Base-by-base conservation (phyloP, 1,140 invertebrate genomes). In the Papilio dardanus region DNA sequence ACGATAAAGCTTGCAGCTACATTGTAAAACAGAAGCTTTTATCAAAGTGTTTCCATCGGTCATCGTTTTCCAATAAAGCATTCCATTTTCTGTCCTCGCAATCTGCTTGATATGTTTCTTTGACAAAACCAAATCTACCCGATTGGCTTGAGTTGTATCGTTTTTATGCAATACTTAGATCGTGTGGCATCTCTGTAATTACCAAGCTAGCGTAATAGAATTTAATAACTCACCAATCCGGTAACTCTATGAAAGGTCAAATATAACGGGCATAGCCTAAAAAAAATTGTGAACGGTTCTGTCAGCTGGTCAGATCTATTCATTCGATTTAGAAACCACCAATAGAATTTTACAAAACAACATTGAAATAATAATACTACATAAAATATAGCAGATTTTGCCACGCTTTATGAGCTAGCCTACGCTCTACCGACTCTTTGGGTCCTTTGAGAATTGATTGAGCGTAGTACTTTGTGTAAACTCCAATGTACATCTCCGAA, bases 381-480 rank as follows among this genome's bases (percentile, higher is more conserved):
- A 54, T 14, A 24, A 58, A 58, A 58, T 58, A 58, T 28, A 28
- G 54, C 54, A 14, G 50, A 19, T 54, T 19, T 54, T 54, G 50
- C 50, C 10, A 24, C 50, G 50, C 50, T 54, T 54, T 54, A 54
- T 54, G 50, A 54, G 54, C 54, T 58, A 58, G 24, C 10, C 24
- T 58, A 58, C 21, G 54, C 54, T 58, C 54, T 28, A 58, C 54
- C 24, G 54, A 58, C 21, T 58, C 54, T 58, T 58, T 58, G 21
- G 24, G 54, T 58, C 24, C 54, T 28, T 58, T 58, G 54, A 58
- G 54, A 58, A 58, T 58, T 58, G 54, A 58, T 58, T 58, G 24
- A 58, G 54, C 54, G 50, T 58, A 24, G 54, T 58, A 58, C 54
- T 58, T 58, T 28, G 21, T 54, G 50, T 28, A 28, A 58, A 58